A percentile compares a stretch with the other conserved stretches of the same genome.
These are phyloP conservation scores for Magallana nippona DNA, from an alignment of 2,888 invertebrate species.

Conservation along the genomic window DNA sequence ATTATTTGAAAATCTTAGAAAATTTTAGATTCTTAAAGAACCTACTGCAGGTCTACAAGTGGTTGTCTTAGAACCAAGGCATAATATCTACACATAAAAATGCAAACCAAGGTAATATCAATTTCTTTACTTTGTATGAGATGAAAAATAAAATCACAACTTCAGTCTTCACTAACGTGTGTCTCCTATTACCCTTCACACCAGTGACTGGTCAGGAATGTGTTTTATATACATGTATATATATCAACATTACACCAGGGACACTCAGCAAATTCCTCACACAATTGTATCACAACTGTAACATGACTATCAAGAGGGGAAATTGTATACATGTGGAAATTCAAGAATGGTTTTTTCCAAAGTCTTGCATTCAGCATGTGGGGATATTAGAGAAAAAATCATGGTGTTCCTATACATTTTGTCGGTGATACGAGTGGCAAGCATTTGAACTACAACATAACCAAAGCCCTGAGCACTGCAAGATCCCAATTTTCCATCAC, in stretches of 20 bases:
- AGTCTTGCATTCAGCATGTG: neutral
- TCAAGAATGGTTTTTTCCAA: neutral
- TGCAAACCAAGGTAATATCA: constrained; percentile 1
- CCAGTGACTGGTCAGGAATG: constrained; percentile 7
- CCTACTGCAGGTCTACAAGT: neutral
- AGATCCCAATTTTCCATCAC: neutral
- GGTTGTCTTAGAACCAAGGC: neutral
- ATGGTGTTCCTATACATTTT: neutral
- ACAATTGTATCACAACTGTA: neutral
- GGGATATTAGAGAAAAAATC: neutral
- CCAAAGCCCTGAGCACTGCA: constrained; percentile 33
- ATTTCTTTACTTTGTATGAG: neutral
- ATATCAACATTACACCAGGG: neutral
- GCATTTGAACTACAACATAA: constrained; percentile 11
- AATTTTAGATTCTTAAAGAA: neutral
- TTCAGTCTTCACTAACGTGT: neutral
- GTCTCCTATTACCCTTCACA: constrained; percentile 4
- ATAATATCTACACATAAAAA: neutral
- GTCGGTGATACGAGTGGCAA: neutral
- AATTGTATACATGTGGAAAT: neutral
- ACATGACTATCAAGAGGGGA: neutral
- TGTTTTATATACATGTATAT: neutral
- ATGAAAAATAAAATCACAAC: neutral
- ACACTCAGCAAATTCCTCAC: neutral
- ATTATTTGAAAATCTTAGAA: neutral